phyloP scores from a whole-genome alignment of 1,140 invertebrate genomes.

The Cyclargus thomasi region DNA sequence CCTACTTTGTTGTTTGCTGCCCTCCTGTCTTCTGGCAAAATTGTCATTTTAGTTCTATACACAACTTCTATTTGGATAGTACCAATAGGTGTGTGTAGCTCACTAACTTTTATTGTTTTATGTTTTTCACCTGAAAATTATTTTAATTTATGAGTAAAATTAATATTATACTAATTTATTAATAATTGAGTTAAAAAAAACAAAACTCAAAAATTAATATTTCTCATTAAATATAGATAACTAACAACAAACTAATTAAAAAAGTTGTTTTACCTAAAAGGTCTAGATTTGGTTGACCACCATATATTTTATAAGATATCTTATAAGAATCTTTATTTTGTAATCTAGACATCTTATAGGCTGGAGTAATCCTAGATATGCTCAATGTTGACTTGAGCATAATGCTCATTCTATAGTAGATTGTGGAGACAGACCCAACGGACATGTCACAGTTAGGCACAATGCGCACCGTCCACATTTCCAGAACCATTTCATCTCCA shows the following conservation, averaged over 20 bases:
- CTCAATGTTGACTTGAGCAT: slow-evolving; percentile 64
- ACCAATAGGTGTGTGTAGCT: slow-evolving; percentile 52
- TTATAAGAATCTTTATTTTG: slow-evolving; percentile 60
- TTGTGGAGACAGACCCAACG: slow-evolving; percentile 46
- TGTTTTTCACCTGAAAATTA: slow-evolving; percentile 45
- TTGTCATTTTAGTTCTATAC: slow-evolving; percentile 62
- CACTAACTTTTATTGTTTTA: slow-evolving; percentile 60
- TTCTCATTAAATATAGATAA: no score
- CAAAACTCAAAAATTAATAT: no score
- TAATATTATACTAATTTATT: no score
- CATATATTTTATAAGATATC: slow-evolving; percentile 62
- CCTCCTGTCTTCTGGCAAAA: slow-evolving; percentile 44
- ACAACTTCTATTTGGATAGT: slow-evolving; percentile 55
- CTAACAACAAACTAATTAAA: no score
- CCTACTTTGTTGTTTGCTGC: slow-evolving; percentile 27
- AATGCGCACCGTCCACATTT: slow-evolving; percentile 58
- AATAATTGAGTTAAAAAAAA: no score
- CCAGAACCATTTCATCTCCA: slow-evolving; percentile 61
- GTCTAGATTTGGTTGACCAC: slow-evolving; percentile 52
- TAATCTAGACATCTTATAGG: slow-evolving; percentile 57
- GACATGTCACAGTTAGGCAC: slow-evolving; percentile 41
- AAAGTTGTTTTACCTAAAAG: slow-evolving; percentile 40
- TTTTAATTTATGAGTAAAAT: no score
- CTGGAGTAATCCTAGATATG: slow-evolving; percentile 62
- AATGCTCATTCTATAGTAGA: slow-evolving; percentile 63